Conservation (phyloP, 2,888 invertebrate genomes). For the Zaprionus lineosus region DNA sequence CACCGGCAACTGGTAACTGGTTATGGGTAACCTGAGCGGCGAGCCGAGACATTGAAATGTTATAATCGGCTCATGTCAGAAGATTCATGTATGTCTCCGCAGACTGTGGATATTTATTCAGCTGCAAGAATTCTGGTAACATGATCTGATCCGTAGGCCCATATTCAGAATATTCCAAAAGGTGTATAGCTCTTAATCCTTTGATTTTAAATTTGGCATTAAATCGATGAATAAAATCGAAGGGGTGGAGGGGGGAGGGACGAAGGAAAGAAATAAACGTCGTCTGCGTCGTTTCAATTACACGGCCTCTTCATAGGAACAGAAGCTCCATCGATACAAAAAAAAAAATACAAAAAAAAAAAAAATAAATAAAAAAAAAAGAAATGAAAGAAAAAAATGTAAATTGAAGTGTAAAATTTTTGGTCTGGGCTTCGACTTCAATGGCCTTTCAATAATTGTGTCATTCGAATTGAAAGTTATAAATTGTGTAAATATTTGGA, state of each 20-base stretch:
- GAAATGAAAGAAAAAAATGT: too few species aligned
- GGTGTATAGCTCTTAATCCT: slow-evolving; percentile 40
- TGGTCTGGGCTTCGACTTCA: too few species aligned
- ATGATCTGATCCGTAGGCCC: slow-evolving; percentile 60
- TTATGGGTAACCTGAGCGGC: slow-evolving; percentile 70
- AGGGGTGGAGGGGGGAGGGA: too few species aligned
- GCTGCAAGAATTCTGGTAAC: slow-evolving; percentile 69
- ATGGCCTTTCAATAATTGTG: slow-evolving; percentile 61
- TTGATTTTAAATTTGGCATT: slow-evolving; percentile 35
- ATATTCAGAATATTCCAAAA: slow-evolving; percentile 21
- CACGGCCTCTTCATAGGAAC: slow-evolving; percentile 17
- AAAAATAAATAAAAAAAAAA: too few species aligned
- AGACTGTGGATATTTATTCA: slow-evolving; percentile 56
- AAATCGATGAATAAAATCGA: slow-evolving; percentile 20
- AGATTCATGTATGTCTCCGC: slow-evolving; percentile 38
- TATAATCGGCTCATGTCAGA: slow-evolving; percentile 83
- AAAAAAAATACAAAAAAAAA: too few species aligned
- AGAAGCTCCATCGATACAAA: not conserved
- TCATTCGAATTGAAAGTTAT: slow-evolving; percentile 69
- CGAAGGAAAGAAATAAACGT: too few species aligned
- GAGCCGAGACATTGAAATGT: slow-evolving; percentile 76
- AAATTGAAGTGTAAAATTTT: slow-evolving; percentile 21
- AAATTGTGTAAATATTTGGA: slow-evolving; percentile 77
- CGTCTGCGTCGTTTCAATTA: not conserved
- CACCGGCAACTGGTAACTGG: slow-evolving; percentile 4